These are phyloP conservation scores for Limanda limanda DNA, from an alignment of 2,113 vertebrate species.

Conservation along the genomic window DNA sequence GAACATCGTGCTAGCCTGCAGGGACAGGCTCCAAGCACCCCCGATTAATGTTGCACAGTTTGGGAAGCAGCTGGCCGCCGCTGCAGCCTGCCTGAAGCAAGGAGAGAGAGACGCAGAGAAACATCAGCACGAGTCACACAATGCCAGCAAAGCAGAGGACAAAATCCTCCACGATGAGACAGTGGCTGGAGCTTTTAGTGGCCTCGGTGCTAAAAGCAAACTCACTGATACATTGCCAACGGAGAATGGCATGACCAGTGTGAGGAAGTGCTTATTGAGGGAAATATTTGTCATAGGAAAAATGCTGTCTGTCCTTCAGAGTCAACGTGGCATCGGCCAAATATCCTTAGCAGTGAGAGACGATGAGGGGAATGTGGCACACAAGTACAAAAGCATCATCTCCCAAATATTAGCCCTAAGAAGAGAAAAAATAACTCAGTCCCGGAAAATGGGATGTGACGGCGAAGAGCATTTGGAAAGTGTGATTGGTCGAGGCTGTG, in stretches of 20 bases:
- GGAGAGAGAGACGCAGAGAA: conserved; percentile 46
- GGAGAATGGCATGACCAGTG: conserved; percentile 69
- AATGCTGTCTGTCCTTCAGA: conserved; percentile 85
- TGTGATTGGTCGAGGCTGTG: conserved; percentile 66
- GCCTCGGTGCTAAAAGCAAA: not conserved
- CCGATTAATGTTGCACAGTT: conserved; percentile 63
- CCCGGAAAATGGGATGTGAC: conserved; percentile 24
- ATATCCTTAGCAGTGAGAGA: conserved; percentile 57
- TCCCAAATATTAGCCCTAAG: conserved; percentile 85
- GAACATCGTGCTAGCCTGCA: conserved; percentile 84
- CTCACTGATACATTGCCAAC: not conserved
- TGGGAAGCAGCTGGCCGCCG: conserved; percentile 77
- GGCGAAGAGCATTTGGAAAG: conserved; percentile 27
- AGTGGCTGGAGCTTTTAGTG: conserved; percentile 41
- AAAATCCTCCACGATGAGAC: conserved; percentile 57
- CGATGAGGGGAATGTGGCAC: conserved; percentile 35
- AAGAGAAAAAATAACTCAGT: conserved; percentile 33
- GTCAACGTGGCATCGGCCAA: conserved; percentile 60
- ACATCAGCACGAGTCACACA: conserved; percentile 58
- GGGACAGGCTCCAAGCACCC: conserved; percentile 78
- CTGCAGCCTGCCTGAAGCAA: conserved; percentile 78
- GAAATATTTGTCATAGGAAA: conserved; percentile 85
- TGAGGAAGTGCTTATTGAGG: conserved; percentile 81
- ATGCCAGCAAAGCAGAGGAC: conserved; percentile 43
- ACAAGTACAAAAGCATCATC: conserved; percentile 75